These are phyloP conservation scores for Stictonetta naevosa DNA, from an alignment of 2,113 vertebrate species.

Conservation along the genomic window DNA sequence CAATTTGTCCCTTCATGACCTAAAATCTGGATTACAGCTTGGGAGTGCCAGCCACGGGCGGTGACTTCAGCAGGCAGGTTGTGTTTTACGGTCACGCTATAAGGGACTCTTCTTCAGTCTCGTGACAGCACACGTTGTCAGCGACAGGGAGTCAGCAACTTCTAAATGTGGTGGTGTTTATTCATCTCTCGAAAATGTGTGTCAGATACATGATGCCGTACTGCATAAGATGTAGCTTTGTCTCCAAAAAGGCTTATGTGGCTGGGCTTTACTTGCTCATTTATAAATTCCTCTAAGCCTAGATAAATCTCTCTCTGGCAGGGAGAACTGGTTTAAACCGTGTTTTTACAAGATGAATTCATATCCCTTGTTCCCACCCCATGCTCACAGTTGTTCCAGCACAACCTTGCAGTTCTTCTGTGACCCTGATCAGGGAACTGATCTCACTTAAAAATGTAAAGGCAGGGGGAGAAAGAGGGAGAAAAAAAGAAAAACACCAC, in stretches of 20 bases:
- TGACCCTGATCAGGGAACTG: neutral
- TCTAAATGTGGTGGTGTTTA: neutral
- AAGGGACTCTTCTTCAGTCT: neutral
- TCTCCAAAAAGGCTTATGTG: neutral
- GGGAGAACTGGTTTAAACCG: neutral
- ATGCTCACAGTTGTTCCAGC: neutral
- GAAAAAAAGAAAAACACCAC: neutral
- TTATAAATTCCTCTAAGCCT: constrained; percentile 44
- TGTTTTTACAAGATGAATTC: constrained; percentile 15
- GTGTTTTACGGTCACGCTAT: accelerated
- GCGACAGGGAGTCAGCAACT: neutral
- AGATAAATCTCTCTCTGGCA: constrained; percentile 31
- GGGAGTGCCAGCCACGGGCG: neutral
- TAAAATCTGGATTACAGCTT: neutral
- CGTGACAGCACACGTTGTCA: neutral
- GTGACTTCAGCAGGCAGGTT: neutral
- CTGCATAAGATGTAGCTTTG: neutral
- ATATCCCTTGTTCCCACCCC: neutral
- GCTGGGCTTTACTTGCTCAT: constrained; percentile 9
- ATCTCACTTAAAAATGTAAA: neutral
- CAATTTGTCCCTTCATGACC: neutral
- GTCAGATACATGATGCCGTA: accelerated
- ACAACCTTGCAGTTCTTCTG: neutral
- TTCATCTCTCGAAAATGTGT: neutral
- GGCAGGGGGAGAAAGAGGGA: accelerated